Evolutionary conservation across 2,797 vertebrate genomes (phyloP).

Genomic region (Notoglanidium macrostoma): DNA sequence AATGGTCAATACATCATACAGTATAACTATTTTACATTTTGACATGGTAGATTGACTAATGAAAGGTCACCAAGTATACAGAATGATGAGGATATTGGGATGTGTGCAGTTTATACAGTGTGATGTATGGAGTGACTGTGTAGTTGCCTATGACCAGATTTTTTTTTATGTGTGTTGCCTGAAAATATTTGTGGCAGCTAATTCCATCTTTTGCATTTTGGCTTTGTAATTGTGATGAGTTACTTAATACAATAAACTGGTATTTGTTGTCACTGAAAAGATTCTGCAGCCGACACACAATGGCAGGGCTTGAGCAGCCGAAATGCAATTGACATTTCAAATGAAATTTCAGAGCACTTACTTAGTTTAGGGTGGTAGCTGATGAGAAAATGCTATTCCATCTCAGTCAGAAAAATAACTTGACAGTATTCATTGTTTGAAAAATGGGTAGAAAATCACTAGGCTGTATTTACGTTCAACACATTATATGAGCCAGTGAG

Average conservation of each 20-base stretch:
- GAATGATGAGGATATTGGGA: background rate
- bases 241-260: background rate
- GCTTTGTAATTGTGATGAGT: background rate
- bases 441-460: slow-evolving; percentile 1
- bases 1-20: background rate
- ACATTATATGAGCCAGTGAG: background rate
- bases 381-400: background rate
- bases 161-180: background rate
- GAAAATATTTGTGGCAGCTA: background rate
- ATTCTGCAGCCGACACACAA: background rate
- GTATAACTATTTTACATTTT: background rate
- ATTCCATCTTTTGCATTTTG: background rate
- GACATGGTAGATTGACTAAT: background rate
- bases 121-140: background rate
- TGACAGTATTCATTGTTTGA: slow-evolving; percentile 1
- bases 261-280: background rate
- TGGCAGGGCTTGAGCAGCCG: background rate
- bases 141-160: background rate
- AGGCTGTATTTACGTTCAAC: background rate
- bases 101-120: background rate
- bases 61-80: background rate
- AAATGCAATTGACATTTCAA: background rate
- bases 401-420: background rate
- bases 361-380: slow-evolving; percentile 1
- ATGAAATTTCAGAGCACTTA: background rate